Conservation (phyloP, 2,888 invertebrate genomes). For the Lochmaea crataegi region DNA sequence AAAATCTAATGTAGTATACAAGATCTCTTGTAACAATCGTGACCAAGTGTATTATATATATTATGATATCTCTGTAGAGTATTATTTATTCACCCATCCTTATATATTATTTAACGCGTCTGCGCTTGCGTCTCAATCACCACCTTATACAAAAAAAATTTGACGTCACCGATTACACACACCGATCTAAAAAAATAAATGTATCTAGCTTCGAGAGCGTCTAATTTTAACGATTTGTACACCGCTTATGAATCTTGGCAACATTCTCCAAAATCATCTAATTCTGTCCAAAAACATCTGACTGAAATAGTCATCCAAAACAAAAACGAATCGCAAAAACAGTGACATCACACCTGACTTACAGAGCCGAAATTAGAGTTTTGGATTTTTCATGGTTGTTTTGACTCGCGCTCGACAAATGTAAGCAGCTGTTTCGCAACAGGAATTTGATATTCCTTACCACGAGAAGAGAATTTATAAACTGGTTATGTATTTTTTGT, state of each 20-base stretch:
- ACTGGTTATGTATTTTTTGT: not conserved
- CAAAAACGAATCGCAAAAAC: slow-evolving; percentile 38
- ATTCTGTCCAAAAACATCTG: slow-evolving; percentile 39
- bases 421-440: slow-evolving; percentile 8
- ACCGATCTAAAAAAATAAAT: slow-evolving; percentile 14
- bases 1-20: too few species aligned
- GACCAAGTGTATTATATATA: too few species aligned
- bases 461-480: not conserved
- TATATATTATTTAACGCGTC: not conserved
- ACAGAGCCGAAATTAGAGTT: slow-evolving; percentile 39
- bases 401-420: slow-evolving; percentile 6
- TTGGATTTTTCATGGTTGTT: not conserved
- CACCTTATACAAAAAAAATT: slow-evolving; percentile 7
- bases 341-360: slow-evolving; percentile 41
- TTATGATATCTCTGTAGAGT: too few species aligned
- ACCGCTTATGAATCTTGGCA: slow-evolving; percentile 43
- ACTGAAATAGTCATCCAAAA: slow-evolving; percentile 42
- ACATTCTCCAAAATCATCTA: slow-evolving; percentile 38
- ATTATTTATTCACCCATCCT: not conserved
- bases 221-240: slow-evolving; percentile 44
- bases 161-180: slow-evolving; percentile 9
- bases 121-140: not conserved
- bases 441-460: slow-evolving; percentile 6
- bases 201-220: slow-evolving; percentile 23
- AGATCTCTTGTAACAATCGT: too few species aligned